Evolutionary conservation across 1,140 invertebrate species (phyloP), one percentile per base, ranked within the genome.

Genomic region (Hyles vespertilio): DNA sequence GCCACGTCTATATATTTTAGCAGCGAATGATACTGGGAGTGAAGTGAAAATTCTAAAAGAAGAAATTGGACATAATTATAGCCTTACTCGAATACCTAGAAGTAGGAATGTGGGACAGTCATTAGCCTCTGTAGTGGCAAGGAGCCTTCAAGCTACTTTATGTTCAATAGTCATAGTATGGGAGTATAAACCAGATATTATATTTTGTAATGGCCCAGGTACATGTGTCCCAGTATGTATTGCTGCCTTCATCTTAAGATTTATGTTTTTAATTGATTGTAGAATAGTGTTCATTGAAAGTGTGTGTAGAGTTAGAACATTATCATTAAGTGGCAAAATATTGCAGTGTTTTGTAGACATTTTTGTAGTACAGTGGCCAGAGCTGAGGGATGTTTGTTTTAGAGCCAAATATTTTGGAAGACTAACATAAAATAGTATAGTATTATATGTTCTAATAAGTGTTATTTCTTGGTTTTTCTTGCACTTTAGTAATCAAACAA

Each of bases 161-260:
- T 89, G 90, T 70, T 92, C 93, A 57, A 77, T 97, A 72, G 93
- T 93, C 55, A 68, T 97, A n/a, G 79, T 98, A 9, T 91, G 93
- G 66, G 91, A 86, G 51, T 90, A 93, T 63, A 91, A 89, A 61
- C 97, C 97, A 22, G 91, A 96, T 76, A 73, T 98, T 58, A 90
- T 98, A 58, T 79, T 98, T 2, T 96, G 96, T 76, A 99, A 99
- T 91, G 98, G 98, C 0, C 98, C 98, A 54, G 98, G 98, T 32
- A 98, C 97, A 4, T 98, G 98, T 87, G 91, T 99, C 62, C 98
- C 97, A 36, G 85, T 97, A 45, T 97, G 96, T 88, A 61, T 95
- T 8, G 90, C 94, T 51, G 93, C 92, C 11, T 94, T 93, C 78
- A n/a, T 94, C 0, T 90, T 92, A 58, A 92, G 94, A 90, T 79